Percentiles rank a stretch among this genome's conserved stretches.
Conservation (phyloP, 1,140 invertebrate genomes). For the Drosophila pallidifrons region DNA sequence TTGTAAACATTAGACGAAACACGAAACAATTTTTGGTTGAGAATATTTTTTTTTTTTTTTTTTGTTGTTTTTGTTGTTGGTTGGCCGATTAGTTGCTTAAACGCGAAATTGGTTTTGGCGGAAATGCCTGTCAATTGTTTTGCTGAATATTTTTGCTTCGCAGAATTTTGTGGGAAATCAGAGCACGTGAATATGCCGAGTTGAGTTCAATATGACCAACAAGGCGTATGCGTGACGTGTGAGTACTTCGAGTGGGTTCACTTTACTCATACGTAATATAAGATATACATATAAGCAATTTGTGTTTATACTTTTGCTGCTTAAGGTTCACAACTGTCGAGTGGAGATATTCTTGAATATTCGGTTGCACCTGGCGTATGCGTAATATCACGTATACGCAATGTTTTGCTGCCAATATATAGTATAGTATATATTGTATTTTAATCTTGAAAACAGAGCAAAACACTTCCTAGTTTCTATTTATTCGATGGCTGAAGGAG, state of each 20-base stretch:
- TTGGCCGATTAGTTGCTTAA: constrained; percentile 10
- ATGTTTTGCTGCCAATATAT: neutral
- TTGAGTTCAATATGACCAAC: constrained; percentile 21
- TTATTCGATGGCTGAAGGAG: neutral
- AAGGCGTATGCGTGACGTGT: constrained; percentile 62
- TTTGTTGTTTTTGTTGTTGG: constrained; percentile 36
- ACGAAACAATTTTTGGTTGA: constrained; percentile 41
- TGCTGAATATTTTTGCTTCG: constrained; percentile 24
- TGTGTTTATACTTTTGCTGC: neutral
- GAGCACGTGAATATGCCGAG: constrained; percentile 52
- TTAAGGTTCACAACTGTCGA: neutral
- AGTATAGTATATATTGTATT: too few relatives aligned
- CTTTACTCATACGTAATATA: constrained; percentile 28
- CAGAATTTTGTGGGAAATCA: constrained; percentile 7
- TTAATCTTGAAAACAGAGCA: neutral
- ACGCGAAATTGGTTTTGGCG: constrained; percentile 56
- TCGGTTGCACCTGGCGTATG: constrained; percentile 44
- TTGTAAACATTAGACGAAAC: constrained; percentile 62
- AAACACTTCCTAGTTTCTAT: neutral
- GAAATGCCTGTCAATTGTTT: constrained; percentile 74
- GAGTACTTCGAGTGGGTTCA: neutral
- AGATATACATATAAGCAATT: neutral
- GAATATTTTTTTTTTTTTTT: constrained; percentile 58
- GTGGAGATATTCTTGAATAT: neutral
- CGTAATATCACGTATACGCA: constrained; percentile 63